phyloP scores from a whole-genome alignment of 2,113 vertebrate genomes.

The Candoia aspera region DNA sequence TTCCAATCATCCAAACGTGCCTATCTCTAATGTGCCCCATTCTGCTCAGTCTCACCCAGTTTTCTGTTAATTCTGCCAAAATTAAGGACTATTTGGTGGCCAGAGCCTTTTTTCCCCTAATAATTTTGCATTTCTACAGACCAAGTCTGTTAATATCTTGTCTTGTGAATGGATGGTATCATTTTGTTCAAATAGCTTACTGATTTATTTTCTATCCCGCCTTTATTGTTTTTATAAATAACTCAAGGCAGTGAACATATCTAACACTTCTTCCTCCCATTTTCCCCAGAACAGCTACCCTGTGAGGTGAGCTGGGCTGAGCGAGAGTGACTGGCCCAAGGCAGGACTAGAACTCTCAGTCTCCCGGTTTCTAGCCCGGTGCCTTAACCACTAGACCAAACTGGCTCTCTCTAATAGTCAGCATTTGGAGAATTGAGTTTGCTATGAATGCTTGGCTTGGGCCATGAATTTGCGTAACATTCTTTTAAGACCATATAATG shows the following conservation, averaged over 20 bases:
- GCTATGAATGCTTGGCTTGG: background rate
- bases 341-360: too few relatives aligned
- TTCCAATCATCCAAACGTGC: background rate
- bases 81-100: background rate
- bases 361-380: too few relatives aligned
- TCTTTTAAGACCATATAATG: background rate
- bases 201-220: too few relatives aligned
- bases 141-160: background rate
- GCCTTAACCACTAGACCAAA: too few relatives aligned
- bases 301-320: too few relatives aligned
- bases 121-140: background rate
- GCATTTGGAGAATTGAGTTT: background rate
- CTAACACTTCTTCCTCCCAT: too few relatives aligned
- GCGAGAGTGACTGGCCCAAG: too few relatives aligned
- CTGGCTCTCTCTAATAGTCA: background rate
- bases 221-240: too few relatives aligned
- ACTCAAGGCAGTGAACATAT: too few relatives aligned
- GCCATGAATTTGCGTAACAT: background rate
- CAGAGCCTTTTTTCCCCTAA: background rate
- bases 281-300: too few relatives aligned
- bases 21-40: background rate
- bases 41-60: background rate
- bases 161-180: background rate
- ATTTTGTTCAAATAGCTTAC: background rate
- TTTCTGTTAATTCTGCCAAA: background rate